A percentile compares a stretch with the other conserved stretches of the same genome.
phyloP scores from a whole-genome alignment of 2,888 invertebrate genomes.

The Paralinhomoeus sp. region DNA sequence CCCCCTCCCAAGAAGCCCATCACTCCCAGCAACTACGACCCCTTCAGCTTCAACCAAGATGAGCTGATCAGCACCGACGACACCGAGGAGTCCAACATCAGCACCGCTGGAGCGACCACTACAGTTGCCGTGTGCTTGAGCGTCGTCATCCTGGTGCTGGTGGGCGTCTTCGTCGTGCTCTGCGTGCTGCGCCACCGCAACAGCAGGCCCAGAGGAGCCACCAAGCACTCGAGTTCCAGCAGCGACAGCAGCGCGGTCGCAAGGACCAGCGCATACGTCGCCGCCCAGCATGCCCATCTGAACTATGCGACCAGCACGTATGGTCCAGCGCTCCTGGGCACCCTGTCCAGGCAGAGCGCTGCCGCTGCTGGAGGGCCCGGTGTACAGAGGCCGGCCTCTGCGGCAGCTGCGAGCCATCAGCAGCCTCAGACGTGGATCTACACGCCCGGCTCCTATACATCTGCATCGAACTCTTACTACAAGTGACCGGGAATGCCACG shows the following conservation, averaged over 20 bases:
- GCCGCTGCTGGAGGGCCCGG: not conserved
- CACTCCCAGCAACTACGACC: not conserved
- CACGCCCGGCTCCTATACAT: constrained; percentile 13
- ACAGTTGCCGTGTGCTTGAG: constrained; percentile 18
- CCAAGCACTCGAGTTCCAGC: not conserved
- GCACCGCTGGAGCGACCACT: constrained; percentile 9
- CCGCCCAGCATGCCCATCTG: constrained; percentile 12
- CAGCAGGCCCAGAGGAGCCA: not conserved
- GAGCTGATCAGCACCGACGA: not conserved
- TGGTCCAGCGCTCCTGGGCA: constrained; percentile 8
- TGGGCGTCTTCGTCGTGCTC: constrained; percentile 17
- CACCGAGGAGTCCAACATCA: not conserved
- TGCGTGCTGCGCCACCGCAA: constrained; percentile 14
- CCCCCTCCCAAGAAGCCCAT: not conserved
- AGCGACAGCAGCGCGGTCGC: constrained; percentile 11
- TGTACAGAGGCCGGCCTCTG: constrained; percentile 7
- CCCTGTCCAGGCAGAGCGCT: constrained; percentile 8
- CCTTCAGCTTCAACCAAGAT: not conserved
- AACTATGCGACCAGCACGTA: constrained; percentile 7
- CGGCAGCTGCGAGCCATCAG: not conserved
- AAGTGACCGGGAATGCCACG: no score
- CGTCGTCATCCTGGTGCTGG: constrained; percentile 17
- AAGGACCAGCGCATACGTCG: constrained; percentile 17
- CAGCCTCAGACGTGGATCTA: constrained; percentile 16
- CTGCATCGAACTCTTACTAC: constrained; percentile 12